Percentiles rank a stretch among this genome's conserved stretches.
Evolutionary conservation across 2,888 invertebrate species (phyloP).

Genomic region (Drosophila recens): DNA sequence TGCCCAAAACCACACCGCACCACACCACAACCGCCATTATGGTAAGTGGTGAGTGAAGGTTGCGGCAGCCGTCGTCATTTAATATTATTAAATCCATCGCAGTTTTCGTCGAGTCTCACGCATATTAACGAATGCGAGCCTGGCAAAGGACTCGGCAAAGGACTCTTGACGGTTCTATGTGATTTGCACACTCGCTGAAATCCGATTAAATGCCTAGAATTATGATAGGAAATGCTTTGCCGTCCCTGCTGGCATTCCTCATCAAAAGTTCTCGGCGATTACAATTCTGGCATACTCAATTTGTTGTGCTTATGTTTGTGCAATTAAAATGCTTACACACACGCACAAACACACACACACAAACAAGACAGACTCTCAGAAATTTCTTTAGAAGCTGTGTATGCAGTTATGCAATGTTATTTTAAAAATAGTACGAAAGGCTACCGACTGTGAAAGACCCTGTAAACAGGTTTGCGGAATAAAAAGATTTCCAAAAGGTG

Average conservation of each 20-base stretch:
- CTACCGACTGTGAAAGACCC: background rate
- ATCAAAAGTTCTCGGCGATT: conserved; percentile 20
- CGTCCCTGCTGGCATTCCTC: conserved; percentile 16
- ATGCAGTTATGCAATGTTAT: conserved; percentile 77
- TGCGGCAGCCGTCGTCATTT: conserved; percentile 56
- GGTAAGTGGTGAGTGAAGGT: conserved; percentile 50
- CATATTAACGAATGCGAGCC: conserved; percentile 41
- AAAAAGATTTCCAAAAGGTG: too few relatives aligned
- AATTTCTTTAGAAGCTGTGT: conserved; percentile 22
- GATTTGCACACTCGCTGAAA: conserved; percentile 49
- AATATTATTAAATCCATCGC: conserved; percentile 64
- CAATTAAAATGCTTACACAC: conserved; percentile 68
- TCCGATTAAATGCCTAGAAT: conserved; percentile 72
- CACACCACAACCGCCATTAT: conserved; percentile 40
- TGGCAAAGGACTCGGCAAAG: conserved; percentile 5
- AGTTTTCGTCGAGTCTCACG: conserved; percentile 33
- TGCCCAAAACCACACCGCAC: conserved; percentile 38
- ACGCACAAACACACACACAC: conserved; percentile 8
- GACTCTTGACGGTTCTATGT: conserved; percentile 20
- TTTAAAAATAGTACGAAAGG: conserved; percentile 42
- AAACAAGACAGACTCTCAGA: conserved; percentile 6
- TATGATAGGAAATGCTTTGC: conserved; percentile 58
- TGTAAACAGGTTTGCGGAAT: background rate
- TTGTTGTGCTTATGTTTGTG: conserved; percentile 36
- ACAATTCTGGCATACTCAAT: conserved; percentile 16